Evolutionary conservation across 2,113 vertebrate species (phyloP), one percentile per base, ranked within the genome.

Genomic region (Tricholaema leucomelas): DNA sequence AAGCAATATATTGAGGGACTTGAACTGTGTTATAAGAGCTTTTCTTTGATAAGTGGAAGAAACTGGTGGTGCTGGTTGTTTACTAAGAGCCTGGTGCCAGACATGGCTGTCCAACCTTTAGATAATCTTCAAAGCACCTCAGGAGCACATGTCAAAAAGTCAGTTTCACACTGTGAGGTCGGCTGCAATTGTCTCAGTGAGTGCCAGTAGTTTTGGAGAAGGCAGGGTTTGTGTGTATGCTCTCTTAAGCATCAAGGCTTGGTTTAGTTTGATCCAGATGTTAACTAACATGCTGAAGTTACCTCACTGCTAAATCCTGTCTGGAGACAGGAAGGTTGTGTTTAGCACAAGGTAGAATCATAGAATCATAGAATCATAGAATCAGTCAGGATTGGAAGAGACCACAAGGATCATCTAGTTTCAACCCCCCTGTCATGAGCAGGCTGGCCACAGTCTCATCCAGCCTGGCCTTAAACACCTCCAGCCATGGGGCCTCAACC

Each of bases 1-100:
- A 91, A 70, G 52, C 54, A 91, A 71, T 92, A 74, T 74, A 67
- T 80, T 80, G 93, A 95, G 82, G 85, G 71, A 71, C n/a, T 82
- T 56, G 33, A 91, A 87, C 46, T 87, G 83, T 14, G 1, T 91
- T 89, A 87, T 54, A 67, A 67, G 64, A 92, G 56, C 27, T 72
- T 76, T 95, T 85, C 31, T 76, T 46, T 70, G 28, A 46, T 44
- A 73, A 91, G 14, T 70, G 36, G 66, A 87, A 81, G 35, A 58
- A 79, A 87, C 79, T 0, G 0, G 50, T 72, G 44, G 79, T 66
- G 55, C 55, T 79, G 21, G 24, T 61, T 78, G 63, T 50, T 92
- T 87, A 46, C 44, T 70, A 91, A 91, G 18, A 80, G 44, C 27
- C 55, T 80, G 14, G 21, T 73, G 63, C 59, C 78, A 85, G 78